A percentile compares a stretch with the other conserved stretches of the same genome.
Conservation (phyloP, 2,888 invertebrate genomes). For the Isoperla grammatica region DNA sequence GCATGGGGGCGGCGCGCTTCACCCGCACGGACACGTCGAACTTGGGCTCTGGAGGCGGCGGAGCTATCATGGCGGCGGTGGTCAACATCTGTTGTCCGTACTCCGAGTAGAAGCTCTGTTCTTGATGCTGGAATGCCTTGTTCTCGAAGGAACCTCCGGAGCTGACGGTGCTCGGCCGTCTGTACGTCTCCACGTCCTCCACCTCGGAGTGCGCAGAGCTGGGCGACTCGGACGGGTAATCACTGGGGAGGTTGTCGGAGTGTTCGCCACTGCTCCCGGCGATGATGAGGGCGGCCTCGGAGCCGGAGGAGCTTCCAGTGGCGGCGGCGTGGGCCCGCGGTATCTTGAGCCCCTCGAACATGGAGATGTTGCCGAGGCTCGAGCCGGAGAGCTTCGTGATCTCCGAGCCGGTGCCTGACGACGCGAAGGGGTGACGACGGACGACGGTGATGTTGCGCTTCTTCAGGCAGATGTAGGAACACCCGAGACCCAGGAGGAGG, state of each 20-base stretch:
- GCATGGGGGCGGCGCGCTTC: constrained; percentile 71
- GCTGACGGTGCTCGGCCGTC: constrained; percentile 35
- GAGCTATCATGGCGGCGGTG: constrained; percentile 47
- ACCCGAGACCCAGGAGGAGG: constrained; percentile 78
- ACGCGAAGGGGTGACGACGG: constrained; percentile 65
- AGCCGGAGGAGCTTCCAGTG: constrained; percentile 59
- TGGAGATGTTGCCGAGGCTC: constrained; percentile 60
- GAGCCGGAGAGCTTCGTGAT: constrained; percentile 74
- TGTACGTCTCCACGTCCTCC: constrained; percentile 51
- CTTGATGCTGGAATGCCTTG: constrained; percentile 62
- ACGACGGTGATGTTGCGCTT: constrained; percentile 73
- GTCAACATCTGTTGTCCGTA: constrained; percentile 42
- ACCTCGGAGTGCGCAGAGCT: constrained; percentile 66
- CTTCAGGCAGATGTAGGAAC: constrained; percentile 84
- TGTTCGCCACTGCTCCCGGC: constrained; percentile 65
- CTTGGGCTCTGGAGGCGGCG: constrained; percentile 58
- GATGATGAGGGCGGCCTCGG: constrained; percentile 47
- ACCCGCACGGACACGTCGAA: constrained; percentile 84
- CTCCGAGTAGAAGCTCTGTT: constrained; percentile 62
- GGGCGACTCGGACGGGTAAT: constrained; percentile 83
- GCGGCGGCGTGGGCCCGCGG: constrained; percentile 76
- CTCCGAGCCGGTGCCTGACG: constrained; percentile 62
- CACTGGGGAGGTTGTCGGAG: constrained; percentile 84
- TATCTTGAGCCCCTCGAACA: constrained; percentile 80
- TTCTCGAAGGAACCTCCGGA: constrained; percentile 55